A percentile compares a stretch with the other conserved stretches of the same genome.
Evolutionary conservation across 2,888 invertebrate species (phyloP).

Genomic region (Bombylius discolor): DNA sequence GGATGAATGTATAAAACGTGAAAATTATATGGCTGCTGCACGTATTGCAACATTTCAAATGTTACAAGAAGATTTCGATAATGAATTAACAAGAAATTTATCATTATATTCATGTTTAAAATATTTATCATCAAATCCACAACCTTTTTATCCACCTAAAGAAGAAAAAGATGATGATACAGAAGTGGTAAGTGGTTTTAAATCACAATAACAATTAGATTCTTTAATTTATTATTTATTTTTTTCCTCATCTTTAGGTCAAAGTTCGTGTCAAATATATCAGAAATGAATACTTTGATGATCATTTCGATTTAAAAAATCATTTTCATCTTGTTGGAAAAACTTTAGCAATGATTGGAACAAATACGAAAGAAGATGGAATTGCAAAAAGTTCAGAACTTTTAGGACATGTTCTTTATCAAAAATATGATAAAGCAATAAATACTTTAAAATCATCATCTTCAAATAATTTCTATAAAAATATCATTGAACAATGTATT

Average conservation of each 20-base stretch:
- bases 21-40: slow-evolving; percentile 58
- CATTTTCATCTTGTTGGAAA: slow-evolving; percentile 65
- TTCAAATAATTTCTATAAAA: slow-evolving; percentile 17
- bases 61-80: slow-evolving; percentile 75
- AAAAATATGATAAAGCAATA: slow-evolving; percentile 47
- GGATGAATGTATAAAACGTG: slow-evolving; percentile 58
- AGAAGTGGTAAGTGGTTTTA: slow-evolving; percentile 22
- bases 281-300: slow-evolving; percentile 72
- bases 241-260: slow-evolving; percentile 29
- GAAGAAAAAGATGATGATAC: slow-evolving; percentile 34
- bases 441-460: slow-evolving; percentile 20
- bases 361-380: slow-evolving; percentile 24
- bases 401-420: slow-evolving; percentile 52
- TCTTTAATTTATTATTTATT: neutral
- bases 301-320: slow-evolving; percentile 75
- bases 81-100: slow-evolving; percentile 54
- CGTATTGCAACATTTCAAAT: slow-evolving; percentile 65
- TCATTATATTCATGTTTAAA: slow-evolving; percentile 63
- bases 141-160: slow-evolving; percentile 17
- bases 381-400: slow-evolving; percentile 45
- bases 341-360: slow-evolving; percentile 54
- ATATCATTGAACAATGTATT: slow-evolving; percentile 21
- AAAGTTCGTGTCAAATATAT: slow-evolving; percentile 67
- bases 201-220: neutral
- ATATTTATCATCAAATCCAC: slow-evolving; percentile 43